phyloP scores from a whole-genome alignment of 2,888 invertebrate genomes.

The Liodrosophila aerea region DNA sequence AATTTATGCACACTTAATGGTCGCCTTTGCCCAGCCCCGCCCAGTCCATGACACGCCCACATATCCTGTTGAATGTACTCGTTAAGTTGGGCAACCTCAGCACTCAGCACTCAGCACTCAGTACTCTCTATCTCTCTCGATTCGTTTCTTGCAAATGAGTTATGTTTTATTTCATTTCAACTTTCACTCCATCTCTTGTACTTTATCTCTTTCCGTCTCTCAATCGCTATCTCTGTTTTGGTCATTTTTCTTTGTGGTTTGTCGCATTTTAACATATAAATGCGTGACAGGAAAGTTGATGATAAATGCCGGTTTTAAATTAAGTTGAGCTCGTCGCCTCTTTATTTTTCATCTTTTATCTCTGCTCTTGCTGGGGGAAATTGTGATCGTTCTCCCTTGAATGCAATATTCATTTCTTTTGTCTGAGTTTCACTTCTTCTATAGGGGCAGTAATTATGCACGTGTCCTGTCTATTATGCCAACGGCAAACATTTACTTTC shows the following conservation, averaged over 20 bases:
- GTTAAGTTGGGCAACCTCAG: slow-evolving; percentile 42
- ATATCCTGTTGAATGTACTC: slow-evolving; percentile 58
- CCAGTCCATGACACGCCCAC: slow-evolving; percentile 32
- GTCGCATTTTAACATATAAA: slow-evolving; percentile 50
- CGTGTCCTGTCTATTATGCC: slow-evolving; percentile 9
- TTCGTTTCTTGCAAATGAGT: slow-evolving; percentile 42
- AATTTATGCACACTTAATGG: slow-evolving; percentile 68
- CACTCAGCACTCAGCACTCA: too few relatives aligned
- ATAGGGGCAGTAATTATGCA: slow-evolving; percentile 38
- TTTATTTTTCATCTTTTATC: neutral
- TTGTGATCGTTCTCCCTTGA: slow-evolving; percentile 30
- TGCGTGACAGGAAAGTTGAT: slow-evolving; percentile 54
- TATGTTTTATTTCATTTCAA: slow-evolving; percentile 51
- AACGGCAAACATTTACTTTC: slow-evolving; percentile 23
- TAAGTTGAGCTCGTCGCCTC: slow-evolving; percentile 43
- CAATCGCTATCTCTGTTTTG: slow-evolving; percentile 14
- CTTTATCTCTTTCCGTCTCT: neutral
- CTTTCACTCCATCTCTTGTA: neutral
- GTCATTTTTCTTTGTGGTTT: slow-evolving; percentile 49
- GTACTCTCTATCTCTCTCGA: too few relatives aligned
- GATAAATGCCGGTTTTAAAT: slow-evolving; percentile 52
- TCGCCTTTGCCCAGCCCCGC: slow-evolving; percentile 40
- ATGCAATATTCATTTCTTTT: slow-evolving; percentile 33
- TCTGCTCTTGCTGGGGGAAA: too few relatives aligned
- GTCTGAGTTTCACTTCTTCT: slow-evolving; percentile 11